Evolutionary conservation across 2,888 invertebrate genomes (phyloP).

Genomic region (Hypsopygia costalis): DNA sequence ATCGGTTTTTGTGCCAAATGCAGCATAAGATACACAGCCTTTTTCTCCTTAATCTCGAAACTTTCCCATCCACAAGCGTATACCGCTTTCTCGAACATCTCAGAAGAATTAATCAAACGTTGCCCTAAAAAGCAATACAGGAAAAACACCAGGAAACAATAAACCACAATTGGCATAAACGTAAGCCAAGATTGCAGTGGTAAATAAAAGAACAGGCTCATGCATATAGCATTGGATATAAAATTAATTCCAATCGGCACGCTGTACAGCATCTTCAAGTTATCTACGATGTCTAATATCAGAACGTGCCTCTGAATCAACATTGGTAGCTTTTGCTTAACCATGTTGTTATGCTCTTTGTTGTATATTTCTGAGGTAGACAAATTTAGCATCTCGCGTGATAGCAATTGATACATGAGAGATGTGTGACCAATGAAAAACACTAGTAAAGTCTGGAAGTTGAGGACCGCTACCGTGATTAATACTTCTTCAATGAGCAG

Average conservation of each 20-base stretch:
- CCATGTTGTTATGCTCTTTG: constrained; percentile 21
- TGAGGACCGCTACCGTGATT: constrained; percentile 40
- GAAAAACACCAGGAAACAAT: constrained; percentile 56
- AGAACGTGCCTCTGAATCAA: constrained; percentile 44
- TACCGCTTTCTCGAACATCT: constrained; percentile 49
- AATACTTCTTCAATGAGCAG: constrained; percentile 38
- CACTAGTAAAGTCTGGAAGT: constrained; percentile 52
- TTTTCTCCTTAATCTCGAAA: constrained; percentile 48
- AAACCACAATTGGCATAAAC: constrained; percentile 49
- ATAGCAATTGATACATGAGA: constrained; percentile 48
- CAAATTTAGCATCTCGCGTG: constrained; percentile 37
- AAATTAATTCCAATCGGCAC: constrained; percentile 60
- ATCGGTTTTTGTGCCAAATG: constrained; percentile 53
- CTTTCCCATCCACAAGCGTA: constrained; percentile 70
- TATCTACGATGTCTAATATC: constrained; percentile 37
- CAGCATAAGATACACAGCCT: constrained; percentile 46
- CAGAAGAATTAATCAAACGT: constrained; percentile 50
- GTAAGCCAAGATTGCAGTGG: constrained; percentile 45
- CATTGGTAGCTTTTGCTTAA: constrained; percentile 33
- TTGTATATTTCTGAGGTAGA: background rate
- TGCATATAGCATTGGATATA: constrained; percentile 50
- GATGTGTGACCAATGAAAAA: constrained; percentile 57
- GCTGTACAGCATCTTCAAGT: constrained; percentile 50
- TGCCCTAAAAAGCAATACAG: constrained; percentile 64
- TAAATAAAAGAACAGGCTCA: constrained; percentile 53